phyloP scores from a whole-genome alignment of 35 echinoderm and acorn worm genomes.

The Antedon bifida region DNA sequence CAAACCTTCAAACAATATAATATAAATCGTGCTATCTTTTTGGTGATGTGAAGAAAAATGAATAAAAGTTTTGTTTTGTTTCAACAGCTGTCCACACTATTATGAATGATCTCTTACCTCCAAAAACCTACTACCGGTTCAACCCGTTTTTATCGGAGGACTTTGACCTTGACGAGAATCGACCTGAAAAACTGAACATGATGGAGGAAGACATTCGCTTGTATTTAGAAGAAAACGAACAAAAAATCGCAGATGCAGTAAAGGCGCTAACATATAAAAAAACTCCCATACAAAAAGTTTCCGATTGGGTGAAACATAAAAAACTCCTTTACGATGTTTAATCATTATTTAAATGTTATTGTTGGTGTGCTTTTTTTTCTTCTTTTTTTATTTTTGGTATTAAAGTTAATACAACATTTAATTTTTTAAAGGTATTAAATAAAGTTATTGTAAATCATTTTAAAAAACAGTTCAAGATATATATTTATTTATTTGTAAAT shows the following conservation, averaged over 20 bases:
- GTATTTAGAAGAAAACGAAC: constrained; percentile 55
- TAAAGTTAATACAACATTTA: no score
- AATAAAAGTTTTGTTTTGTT: neutral
- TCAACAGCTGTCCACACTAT: constrained; percentile 80
- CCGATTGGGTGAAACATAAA: constrained; percentile 63
- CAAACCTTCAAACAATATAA: no score
- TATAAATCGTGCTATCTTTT: no score
- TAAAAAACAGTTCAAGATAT: no score
- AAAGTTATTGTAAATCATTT: no score
- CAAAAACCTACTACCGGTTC: constrained; percentile 82
- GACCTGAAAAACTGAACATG: constrained; percentile 55
- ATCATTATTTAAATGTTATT: no score
- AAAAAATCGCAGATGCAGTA: constrained; percentile 44
- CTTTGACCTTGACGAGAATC: constrained; percentile 82
- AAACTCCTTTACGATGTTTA: neutral
- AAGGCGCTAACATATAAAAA: constrained; percentile 50
- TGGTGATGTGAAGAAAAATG: no score
- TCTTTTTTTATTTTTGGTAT: no score
- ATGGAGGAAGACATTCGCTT: constrained; percentile 64
- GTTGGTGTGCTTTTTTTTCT: no score
- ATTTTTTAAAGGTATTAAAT: no score
- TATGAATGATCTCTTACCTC: constrained; percentile 62
- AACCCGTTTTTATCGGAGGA: constrained; percentile 75
- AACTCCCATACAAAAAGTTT: constrained; percentile 25
- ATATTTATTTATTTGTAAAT: no score